Conservation (phyloP, 1,140 invertebrate species). For the Dendrolimus punctatus region DNA sequence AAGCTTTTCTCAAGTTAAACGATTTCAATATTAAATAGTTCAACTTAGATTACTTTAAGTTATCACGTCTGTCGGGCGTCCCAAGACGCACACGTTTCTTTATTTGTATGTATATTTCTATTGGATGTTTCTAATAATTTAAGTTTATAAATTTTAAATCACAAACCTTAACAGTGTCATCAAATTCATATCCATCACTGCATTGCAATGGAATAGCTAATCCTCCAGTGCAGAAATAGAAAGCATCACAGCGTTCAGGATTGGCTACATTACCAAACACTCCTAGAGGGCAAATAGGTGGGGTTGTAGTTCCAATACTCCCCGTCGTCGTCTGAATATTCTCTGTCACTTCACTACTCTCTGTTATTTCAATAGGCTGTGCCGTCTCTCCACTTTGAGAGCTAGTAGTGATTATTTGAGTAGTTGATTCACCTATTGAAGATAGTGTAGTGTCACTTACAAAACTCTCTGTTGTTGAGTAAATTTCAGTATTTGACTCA, state of each 20-base stretch:
- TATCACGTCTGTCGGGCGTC: no score
- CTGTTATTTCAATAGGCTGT: background rate
- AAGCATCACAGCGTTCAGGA: slow-evolving; percentile 20
- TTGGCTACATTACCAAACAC: slow-evolving; percentile 17
- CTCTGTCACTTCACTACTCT: background rate
- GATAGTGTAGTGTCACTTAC: background rate
- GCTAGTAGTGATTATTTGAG: background rate
- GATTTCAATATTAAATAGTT: no score
- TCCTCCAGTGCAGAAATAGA: slow-evolving; percentile 26
- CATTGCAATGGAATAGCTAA: slow-evolving; percentile 16
- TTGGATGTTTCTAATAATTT: background rate
- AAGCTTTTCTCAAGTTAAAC: no score
- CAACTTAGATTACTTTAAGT: no score
- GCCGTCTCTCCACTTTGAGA: background rate
- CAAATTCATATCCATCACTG: slow-evolving; percentile 23
- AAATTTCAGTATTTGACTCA: no score
- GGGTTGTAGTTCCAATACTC: slow-evolving; percentile 2
- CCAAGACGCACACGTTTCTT: no score
- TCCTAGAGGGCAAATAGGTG: slow-evolving; percentile 11
- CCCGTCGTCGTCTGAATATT: background rate
- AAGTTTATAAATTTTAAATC: background rate
- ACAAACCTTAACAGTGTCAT: slow-evolving; percentile 16
- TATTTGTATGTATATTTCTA: no score
- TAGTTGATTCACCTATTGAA: background rate
- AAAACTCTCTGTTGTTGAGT: no score